These are phyloP conservation scores for Sporophila hypoxantha DNA, from an alignment of 2,113 vertebrate species.

Conservation along the genomic window DNA sequence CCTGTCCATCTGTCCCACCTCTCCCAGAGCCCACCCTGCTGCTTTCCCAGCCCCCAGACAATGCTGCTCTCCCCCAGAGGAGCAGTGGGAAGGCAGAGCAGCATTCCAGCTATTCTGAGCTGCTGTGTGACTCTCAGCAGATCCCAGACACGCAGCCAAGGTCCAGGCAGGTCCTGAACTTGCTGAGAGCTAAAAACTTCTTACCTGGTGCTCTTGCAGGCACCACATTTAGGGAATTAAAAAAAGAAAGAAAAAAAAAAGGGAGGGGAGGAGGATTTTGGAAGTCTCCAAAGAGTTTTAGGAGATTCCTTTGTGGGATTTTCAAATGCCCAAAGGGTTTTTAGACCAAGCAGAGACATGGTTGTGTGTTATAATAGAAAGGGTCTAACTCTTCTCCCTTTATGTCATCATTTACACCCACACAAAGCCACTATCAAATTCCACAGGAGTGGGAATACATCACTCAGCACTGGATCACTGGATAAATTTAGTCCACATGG, in stretches of 20 bases:
- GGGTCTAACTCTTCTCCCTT: background rate
- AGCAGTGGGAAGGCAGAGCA: background rate
- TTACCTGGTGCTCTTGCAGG: background rate
- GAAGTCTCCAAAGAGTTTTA: background rate
- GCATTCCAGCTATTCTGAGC: constrained; percentile 51
- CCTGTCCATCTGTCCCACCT: fast-evolving
- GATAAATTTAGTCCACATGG: background rate
- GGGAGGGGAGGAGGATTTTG: background rate
- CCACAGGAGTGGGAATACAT: background rate
- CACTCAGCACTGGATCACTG: background rate
- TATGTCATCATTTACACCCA: background rate
- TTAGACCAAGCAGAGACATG: background rate
- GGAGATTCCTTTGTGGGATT: background rate
- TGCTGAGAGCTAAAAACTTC: background rate
- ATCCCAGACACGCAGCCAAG: background rate
- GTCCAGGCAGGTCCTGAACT: background rate
- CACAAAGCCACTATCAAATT: constrained; percentile 30
- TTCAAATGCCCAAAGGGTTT: background rate
- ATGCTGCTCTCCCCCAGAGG: background rate
- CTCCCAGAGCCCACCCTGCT: background rate
- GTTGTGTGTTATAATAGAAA: background rate
- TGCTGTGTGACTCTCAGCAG: constrained; percentile 40
- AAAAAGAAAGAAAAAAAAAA: background rate
- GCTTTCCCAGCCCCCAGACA: background rate
- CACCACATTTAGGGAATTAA: background rate